Conservation (phyloP, 2,113 vertebrate genomes). For the Callorhinus ursinus region DNA sequence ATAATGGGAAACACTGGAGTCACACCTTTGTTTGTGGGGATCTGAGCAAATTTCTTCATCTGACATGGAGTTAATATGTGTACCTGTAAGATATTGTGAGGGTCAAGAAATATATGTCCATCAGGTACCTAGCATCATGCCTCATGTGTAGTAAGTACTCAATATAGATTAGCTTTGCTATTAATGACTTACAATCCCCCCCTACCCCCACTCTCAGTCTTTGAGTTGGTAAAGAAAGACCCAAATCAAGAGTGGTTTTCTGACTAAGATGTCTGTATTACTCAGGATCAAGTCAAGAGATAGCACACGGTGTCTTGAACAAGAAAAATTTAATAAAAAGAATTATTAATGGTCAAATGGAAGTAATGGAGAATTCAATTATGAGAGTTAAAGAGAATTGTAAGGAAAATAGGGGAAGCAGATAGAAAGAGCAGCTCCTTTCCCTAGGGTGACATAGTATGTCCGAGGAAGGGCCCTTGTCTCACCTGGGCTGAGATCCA, state of each 20-base stretch:
- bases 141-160: background rate
- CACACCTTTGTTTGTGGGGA: background rate
- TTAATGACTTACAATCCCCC: background rate
- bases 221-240: background rate
- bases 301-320: background rate
- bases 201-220: background rate
- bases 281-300: background rate
- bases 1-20: background rate
- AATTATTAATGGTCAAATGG: background rate
- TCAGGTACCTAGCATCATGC: background rate
- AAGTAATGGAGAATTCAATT: background rate
- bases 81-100: background rate
- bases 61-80: background rate
- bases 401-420: background rate
- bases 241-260: background rate
- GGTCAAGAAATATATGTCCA: background rate
- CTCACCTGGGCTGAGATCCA: no score
- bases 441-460: background rate
- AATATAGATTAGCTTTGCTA: background rate
- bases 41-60: background rate
- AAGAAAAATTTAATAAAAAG: background rate
- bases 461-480: background rate
- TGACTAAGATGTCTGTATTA: background rate
- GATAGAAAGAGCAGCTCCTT: background rate
- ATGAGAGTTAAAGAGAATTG: background rate